Base-by-base conservation (phyloP, 2,888 invertebrate species). In the Dicroscelio sp. region DNA sequence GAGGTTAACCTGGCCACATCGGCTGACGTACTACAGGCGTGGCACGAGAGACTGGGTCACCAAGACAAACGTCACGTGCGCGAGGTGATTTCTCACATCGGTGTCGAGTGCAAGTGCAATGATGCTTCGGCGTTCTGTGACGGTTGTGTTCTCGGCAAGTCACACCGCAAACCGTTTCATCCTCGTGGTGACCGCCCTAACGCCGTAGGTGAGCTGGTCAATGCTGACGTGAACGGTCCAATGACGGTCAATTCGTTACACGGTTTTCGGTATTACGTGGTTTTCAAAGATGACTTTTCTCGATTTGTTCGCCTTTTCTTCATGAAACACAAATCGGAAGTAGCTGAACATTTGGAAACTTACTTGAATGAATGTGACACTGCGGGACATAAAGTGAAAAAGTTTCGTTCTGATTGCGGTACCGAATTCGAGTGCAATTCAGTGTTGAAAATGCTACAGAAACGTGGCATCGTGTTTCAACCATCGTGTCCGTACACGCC, bases 41-140 rank as follows among this genome's bases (percentile, higher is more conserved):
- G 93, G 92, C 93, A 94, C 30, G 93, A 93, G 65, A 76, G 92
- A 30, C 79, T 94, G 0, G 93, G 93, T 31, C 93, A 94, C 83
- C 93, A 93, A 78, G 92, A 94, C 38, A 94, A 94, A 86, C 89
- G 94, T 27, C 94, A 94, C 79, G 94, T 93, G 82, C 92, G 93
- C 38, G 83, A 92, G 27, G 92, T 93, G 65, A 48, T 94, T 12
- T 90, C 90, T 65, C 90, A 91, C n/a, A 25, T 82, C 75, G 93
- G 90, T 75, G 90, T 93, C 60, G 27, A 86, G 23, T 88, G 88
- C 14, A 93, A 90, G 78, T 86, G 78, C 30, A 90, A 86, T 10
- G 93, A 94, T 33, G 92, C 93, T 48, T 23, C 89, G 52, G 84
- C 93, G 38, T 93, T 93, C 52, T 92, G 92, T 85, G 90, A 92